Conservation (phyloP, 2,797 vertebrate genomes). For the Cyprinodon diabolis region DNA sequence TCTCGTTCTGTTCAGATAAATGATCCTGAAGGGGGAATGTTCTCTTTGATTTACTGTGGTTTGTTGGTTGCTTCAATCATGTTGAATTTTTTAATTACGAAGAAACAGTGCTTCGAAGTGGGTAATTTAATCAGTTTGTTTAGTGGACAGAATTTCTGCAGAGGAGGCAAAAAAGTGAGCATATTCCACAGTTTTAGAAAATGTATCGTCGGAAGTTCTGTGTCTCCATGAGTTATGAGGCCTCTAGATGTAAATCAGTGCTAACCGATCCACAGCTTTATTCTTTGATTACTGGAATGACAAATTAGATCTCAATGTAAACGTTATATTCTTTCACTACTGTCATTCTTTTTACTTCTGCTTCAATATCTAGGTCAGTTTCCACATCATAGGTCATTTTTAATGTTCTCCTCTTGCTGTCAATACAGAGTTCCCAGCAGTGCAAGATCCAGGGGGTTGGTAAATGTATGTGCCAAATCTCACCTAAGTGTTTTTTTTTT, state of each 20-base stretch:
- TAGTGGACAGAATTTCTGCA: slow-evolving; percentile 35
- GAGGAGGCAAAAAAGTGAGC: slow-evolving; percentile 46
- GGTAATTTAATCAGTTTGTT: slow-evolving; percentile 57
- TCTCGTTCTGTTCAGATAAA: slow-evolving; percentile 35
- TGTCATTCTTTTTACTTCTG: slow-evolving; percentile 45
- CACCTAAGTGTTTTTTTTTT: slow-evolving; percentile 20
- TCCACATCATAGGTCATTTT: slow-evolving; percentile 22
- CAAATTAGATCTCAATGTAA: slow-evolving; percentile 48
- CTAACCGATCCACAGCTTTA: slow-evolving; percentile 56
- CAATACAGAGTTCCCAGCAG: slow-evolving; percentile 38
- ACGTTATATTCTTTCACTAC: slow-evolving; percentile 45
- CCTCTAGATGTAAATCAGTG: slow-evolving; percentile 46
- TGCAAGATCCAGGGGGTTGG: slow-evolving; percentile 61
- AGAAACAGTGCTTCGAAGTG: slow-evolving; percentile 60
- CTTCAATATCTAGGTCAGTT: slow-evolving; percentile 26
- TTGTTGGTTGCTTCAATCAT: slow-evolving; percentile 69
- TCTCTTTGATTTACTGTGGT: slow-evolving; percentile 53
- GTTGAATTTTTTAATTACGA: slow-evolving; percentile 67
- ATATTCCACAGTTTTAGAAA: slow-evolving; percentile 42
- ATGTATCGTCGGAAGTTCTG: slow-evolving; percentile 18
- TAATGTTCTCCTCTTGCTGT: slow-evolving; percentile 38
- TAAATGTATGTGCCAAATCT: slow-evolving; percentile 77
- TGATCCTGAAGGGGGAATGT: background rate
- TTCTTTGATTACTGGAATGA: slow-evolving; percentile 58
- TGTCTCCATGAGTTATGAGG: slow-evolving; percentile 29